phyloP scores from a whole-genome alignment of 2,888 invertebrate genomes.

The Oligia fasciuncula region DNA sequence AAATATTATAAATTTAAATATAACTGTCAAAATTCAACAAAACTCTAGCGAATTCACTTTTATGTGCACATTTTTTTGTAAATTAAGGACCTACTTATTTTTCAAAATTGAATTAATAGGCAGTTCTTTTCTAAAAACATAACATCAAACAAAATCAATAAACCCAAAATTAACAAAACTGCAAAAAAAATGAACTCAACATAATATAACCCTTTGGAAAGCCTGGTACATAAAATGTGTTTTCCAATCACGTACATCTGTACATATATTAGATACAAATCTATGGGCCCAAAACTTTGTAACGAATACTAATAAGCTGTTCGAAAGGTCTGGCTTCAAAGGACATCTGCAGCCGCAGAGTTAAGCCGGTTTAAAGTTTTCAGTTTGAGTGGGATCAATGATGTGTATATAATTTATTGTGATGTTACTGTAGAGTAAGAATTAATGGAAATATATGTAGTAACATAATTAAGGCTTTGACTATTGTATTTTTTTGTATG shows the following conservation, averaged over 20 bases:
- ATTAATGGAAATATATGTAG: not conserved
- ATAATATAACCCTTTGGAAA: conserved; percentile 19
- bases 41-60: too few species aligned
- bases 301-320: conserved; percentile 84
- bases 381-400: conserved; percentile 42
- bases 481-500: too few species aligned
- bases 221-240: conserved; percentile 61
- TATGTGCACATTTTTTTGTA: too few species aligned
- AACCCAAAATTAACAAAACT: not conserved
- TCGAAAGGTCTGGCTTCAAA: conserved; percentile 75
- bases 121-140: not conserved
- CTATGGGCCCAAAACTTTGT: conserved; percentile 82
- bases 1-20: too few species aligned
- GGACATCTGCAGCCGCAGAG: conserved; percentile 68
- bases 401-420: conserved; percentile 15
- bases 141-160: not conserved
- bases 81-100: not conserved
- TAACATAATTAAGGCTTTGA: too few species aligned
- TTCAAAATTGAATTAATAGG: not conserved
- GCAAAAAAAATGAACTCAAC: not conserved
- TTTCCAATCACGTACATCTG: conserved; percentile 75
- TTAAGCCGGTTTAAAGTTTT: conserved; percentile 49
- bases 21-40: too few species aligned
- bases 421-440: not conserved
- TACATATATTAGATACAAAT: conserved; percentile 84